These are phyloP conservation scores for Pachypsylla venusta DNA, from an alignment of 1,140 invertebrate genomes.

Conservation along the genomic window DNA sequence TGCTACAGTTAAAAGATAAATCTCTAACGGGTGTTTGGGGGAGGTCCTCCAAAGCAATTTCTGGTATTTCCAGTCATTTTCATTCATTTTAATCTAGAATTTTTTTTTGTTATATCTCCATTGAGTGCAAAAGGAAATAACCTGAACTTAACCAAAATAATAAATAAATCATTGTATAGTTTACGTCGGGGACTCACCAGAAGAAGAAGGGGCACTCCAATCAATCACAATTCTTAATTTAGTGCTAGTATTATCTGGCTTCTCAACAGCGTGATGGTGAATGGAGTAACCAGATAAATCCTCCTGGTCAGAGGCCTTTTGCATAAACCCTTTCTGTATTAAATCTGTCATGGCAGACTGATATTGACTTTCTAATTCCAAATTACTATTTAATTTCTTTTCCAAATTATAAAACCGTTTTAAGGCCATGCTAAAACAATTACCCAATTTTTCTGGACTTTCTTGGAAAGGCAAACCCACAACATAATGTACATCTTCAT, in stretches of 20 bases:
- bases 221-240: conserved; percentile 29
- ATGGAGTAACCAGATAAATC: conserved; percentile 8
- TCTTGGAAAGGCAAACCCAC: conserved; percentile 16
- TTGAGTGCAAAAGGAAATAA: conserved; percentile 16
- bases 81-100: not conserved
- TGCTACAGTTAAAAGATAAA: conserved; percentile 14
- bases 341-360: not conserved
- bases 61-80: conserved; percentile 9
- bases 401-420: conserved; percentile 7
- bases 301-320: not conserved
- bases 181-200: conserved; percentile 25
- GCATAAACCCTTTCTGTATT: not conserved
- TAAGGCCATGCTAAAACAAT: conserved; percentile 1
- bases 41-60: not conserved
- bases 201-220: conserved; percentile 23
- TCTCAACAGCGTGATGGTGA: conserved; percentile 17
- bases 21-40: not conserved
- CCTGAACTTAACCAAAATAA: conserved; percentile 23
- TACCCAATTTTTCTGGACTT: not conserved
- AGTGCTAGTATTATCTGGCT: conserved; percentile 17
- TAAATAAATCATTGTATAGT: conserved; percentile 23
- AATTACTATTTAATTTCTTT: not conserved
- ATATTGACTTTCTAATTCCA: not conserved
- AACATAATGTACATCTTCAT: conserved; percentile 5
- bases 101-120: not conserved